These are phyloP conservation scores for Drosophila lini DNA, from an alignment of 1,140 invertebrate genomes.

Conservation along the genomic window DNA sequence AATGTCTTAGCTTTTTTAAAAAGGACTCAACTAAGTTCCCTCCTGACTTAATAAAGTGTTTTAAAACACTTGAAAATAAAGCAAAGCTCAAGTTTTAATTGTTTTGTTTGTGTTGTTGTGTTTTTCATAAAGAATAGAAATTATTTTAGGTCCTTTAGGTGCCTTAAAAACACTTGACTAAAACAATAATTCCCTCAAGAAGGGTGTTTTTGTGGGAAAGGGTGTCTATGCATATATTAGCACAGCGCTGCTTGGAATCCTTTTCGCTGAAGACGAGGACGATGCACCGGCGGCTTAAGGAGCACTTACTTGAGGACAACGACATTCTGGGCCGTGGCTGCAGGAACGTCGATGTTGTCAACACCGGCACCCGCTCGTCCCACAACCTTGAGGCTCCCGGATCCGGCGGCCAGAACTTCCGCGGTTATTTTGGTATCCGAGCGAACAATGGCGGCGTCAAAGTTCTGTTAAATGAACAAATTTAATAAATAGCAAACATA, in stretches of 20 bases:
- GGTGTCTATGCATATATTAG: conserved; percentile 12
- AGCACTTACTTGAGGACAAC: conserved; percentile 96
- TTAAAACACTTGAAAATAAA: not conserved
- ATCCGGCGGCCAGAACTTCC: conserved; percentile 92
- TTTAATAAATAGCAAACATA: conserved; percentile 21
- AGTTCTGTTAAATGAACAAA: conserved; percentile 87
- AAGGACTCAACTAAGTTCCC: not conserved
- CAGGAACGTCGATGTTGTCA: conserved; percentile 97
- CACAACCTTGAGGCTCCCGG: conserved; percentile 91
- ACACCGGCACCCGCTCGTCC: conserved; percentile 98
- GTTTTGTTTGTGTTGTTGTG: too few species aligned
- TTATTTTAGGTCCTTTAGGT: too few species aligned
- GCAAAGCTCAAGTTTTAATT: not conserved
- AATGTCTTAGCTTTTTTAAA: not conserved
- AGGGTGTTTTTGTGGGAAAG: not conserved
- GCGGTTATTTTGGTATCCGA: conserved; percentile 98
- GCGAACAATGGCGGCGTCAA: conserved; percentile 96
- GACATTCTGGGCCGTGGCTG: conserved; percentile 93
- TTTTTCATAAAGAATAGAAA: not conserved
- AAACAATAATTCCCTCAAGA: not conserved
- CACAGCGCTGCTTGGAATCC: not conserved
- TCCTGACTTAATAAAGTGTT: not conserved
- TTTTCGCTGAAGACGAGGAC: not conserved
- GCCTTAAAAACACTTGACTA: not conserved
- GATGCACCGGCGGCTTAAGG: conserved; percentile 21